Percentiles rank a stretch among this genome's conserved stretches.
Evolutionary conservation across 2,113 vertebrate genomes (phyloP).

Genomic region (Mormyrus iriodes): DNA sequence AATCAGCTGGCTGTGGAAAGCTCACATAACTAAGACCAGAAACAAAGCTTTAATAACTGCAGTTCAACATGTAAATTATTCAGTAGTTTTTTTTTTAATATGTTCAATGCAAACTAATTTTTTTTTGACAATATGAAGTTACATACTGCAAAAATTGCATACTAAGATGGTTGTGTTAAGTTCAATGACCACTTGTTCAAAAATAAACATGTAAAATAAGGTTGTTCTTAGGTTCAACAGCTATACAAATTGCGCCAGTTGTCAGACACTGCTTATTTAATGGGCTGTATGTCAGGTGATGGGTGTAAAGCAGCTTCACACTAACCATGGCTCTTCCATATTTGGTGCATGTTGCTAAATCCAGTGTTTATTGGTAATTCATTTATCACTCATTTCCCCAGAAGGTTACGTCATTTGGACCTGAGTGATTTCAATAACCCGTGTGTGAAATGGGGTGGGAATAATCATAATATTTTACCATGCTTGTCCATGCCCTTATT

Average conservation of each 20-base stretch:
- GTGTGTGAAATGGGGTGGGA: background rate
- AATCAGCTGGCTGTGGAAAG: background rate
- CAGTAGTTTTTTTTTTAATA: background rate
- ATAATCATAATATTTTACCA: background rate
- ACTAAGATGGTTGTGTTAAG: background rate
- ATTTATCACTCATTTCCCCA: background rate
- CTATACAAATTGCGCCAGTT: background rate
- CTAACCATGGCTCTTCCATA: background rate
- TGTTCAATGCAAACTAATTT: background rate
- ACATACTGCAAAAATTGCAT: background rate
- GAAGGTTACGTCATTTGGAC: background rate
- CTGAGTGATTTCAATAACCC: background rate
- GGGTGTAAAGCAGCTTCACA: background rate
- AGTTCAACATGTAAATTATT: background rate
- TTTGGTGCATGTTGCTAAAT: background rate
- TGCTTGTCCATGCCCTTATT: background rate
- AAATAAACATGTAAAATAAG: background rate
- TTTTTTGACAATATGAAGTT: background rate
- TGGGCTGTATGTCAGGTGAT: background rate
- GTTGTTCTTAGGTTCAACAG: background rate
- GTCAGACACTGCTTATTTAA: background rate
- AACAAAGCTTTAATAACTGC: background rate
- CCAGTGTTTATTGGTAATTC: background rate
- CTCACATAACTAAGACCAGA: background rate
- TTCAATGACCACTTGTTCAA: background rate